Conservation (phyloP, 2,113 vertebrate genomes). For the Pyrgilauda ruficollis region DNA sequence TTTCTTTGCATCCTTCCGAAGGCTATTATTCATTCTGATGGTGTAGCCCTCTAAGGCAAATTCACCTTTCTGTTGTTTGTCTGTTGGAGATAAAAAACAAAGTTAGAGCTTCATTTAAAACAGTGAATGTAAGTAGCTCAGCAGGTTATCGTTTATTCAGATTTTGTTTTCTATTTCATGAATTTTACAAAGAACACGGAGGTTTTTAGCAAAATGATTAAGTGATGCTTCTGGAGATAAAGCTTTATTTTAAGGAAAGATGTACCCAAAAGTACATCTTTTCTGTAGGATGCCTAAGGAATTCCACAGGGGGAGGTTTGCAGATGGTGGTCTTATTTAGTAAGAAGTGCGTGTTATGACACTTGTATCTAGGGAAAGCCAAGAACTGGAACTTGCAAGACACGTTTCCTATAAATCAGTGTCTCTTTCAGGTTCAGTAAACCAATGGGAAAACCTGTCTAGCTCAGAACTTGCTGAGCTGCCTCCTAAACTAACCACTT, state of each 20-base stretch:
- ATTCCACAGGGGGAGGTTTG: not conserved
- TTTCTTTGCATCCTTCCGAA: conserved; percentile 93
- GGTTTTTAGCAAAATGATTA: conserved; percentile 28
- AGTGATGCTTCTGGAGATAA: conserved; percentile 30
- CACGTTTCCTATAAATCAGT: conserved; percentile 38
- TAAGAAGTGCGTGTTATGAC: conserved; percentile 28
- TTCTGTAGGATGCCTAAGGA: conserved; percentile 10
- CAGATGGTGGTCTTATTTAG: conserved; percentile 55
- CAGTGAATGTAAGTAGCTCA: conserved; percentile 21
- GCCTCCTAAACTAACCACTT: conserved; percentile 19
- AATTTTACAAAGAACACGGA: conserved; percentile 45
- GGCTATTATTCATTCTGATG: conserved; percentile 88
- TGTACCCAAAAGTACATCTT: not conserved
- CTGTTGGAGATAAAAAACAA: conserved; percentile 77
- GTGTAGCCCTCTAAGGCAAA: conserved; percentile 90
- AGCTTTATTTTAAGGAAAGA: conserved; percentile 13
- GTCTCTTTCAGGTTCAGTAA: conserved; percentile 51
- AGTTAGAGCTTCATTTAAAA: conserved; percentile 69
- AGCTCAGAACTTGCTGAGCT: not conserved
- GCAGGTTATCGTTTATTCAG: conserved; percentile 62
- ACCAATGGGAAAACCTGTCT: conserved; percentile 10
- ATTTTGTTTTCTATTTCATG: conserved; percentile 52
- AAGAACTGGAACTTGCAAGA: conserved; percentile 57
- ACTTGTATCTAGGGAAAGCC: conserved; percentile 37
- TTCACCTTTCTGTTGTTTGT: conserved; percentile 98